phyloP scores from a whole-genome alignment of 2,888 invertebrate species.

The Callinectes sapidus region DNA sequence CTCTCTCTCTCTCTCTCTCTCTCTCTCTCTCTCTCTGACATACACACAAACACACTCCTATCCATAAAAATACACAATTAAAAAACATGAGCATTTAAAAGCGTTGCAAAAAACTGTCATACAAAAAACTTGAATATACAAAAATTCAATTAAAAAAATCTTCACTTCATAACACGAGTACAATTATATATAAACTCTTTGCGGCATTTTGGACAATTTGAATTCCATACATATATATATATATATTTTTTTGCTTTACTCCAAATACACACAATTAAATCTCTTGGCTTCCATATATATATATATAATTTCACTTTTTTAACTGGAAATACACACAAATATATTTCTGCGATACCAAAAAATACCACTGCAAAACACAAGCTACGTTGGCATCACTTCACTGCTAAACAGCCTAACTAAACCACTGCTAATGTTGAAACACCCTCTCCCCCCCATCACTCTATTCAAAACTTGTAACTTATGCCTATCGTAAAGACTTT shows the following conservation, averaged over 20 bases:
- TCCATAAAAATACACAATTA: not conserved
- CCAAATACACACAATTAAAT: conserved; percentile 31
- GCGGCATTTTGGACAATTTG: not conserved
- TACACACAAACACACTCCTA: not conserved
- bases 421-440: too few species aligned
- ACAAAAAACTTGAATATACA: not conserved
- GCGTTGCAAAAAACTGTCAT: not conserved
- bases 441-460: too few species aligned
- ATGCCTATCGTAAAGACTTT: too few species aligned
- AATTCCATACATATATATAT: conserved; percentile 40
- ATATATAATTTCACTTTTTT: conserved; percentile 13
- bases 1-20: too few species aligned
- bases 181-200: not conserved
- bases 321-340: not conserved
- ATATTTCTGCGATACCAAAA: too few species aligned
- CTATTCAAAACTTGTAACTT: too few species aligned
- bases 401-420: too few species aligned
- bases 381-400: too few species aligned
- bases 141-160: not conserved
- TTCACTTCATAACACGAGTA: not conserved
- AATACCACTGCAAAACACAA: too few species aligned
- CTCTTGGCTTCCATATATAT: conserved; percentile 36
- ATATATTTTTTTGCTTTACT: conserved; percentile 6
- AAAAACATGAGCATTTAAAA: not conserved
- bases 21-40: not conserved